phyloP scores from a whole-genome alignment of 2,888 invertebrate species.

The Axea sp. region DNA sequence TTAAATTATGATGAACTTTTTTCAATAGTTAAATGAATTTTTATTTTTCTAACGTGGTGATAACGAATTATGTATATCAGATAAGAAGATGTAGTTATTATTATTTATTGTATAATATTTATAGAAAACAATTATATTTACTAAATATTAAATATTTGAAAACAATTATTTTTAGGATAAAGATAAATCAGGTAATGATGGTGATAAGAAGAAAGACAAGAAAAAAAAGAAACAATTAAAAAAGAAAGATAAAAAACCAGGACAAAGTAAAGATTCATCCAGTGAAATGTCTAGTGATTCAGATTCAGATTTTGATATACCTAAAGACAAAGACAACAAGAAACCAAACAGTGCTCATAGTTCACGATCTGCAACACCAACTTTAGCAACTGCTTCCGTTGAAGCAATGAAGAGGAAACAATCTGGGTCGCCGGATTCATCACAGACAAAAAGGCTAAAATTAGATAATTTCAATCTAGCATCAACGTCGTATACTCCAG shows the following conservation, averaged over 20 bases:
- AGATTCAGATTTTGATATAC: constrained; percentile 72
- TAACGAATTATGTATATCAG: no score
- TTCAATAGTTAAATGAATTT: no score
- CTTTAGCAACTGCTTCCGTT: constrained; percentile 75
- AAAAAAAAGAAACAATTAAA: constrained; percentile 77
- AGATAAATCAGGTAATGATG: constrained; percentile 79
- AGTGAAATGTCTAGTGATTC: constrained; percentile 76
- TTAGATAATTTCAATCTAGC: constrained; percentile 79
- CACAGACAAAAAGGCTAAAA: constrained; percentile 81
- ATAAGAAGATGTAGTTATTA: no score
- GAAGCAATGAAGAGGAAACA: constrained; percentile 73
- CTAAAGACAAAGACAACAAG: constrained; percentile 80
- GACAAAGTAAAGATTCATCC: constrained; percentile 73
- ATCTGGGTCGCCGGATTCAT: constrained; percentile 79
- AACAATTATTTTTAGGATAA: constrained; percentile 75
- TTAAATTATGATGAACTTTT: no score
- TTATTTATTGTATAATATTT: no score
- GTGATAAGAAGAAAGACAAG: constrained; percentile 77
- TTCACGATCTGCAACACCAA: constrained; percentile 80
- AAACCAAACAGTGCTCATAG: constrained; percentile 80
- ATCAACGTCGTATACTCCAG: constrained; percentile 79
- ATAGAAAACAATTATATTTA: no score
- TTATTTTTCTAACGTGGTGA: no score
- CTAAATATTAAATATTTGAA: no score
- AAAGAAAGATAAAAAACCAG: constrained; percentile 72